Evolutionary conservation across 2,888 invertebrate genomes (phyloP), one percentile per base, ranked within the genome.

Genomic region (Drosophila lacicola): DNA sequence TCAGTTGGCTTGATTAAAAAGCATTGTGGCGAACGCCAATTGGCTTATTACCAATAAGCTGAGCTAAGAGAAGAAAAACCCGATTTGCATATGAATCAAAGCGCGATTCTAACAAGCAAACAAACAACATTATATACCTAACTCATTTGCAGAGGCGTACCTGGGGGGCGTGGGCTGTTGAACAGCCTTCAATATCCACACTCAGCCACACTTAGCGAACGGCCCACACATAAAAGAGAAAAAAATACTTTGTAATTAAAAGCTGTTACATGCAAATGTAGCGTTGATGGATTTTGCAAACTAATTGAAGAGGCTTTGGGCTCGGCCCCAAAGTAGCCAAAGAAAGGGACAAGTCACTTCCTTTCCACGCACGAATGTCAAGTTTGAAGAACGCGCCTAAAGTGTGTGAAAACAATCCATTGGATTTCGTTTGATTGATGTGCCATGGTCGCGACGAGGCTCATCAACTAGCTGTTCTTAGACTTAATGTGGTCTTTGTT

Each of bases 11-110:
- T 89, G 88, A 89, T 83, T 89, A 81, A 78, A 78, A 67, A 69
- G 71, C 70, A 82, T 72, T 86, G 79, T 82, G 80, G 80, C 82
- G 80, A 80, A 89, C 85, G 82, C 82, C 83, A 83, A 83, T 89
- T 84, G 88, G 83, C 82, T 76, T 78, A 89, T 87, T 89, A 87
- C 88, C 88, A 74, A 84, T 84, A 81, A 87, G 77, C 78, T 33
- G 34, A 36, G 60, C 54, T 36, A 14, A 65, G 65, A 34, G 33
- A 45, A 65, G 63, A 72, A 70, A 74, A 71, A 78, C 78, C 56
- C 72, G 89, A 69, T 89, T 83, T 89, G 75, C 88, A 89, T 83
- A 70, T 83, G 74, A 83, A 71, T 58, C 65, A 53, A 78, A 74
- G 78, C 72, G 66, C 61, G 84, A 67, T 84, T 84, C 83, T 89